Evolutionary conservation across 1,140 invertebrate species (phyloP).

Genomic region (Lanistes nyassanus): DNA sequence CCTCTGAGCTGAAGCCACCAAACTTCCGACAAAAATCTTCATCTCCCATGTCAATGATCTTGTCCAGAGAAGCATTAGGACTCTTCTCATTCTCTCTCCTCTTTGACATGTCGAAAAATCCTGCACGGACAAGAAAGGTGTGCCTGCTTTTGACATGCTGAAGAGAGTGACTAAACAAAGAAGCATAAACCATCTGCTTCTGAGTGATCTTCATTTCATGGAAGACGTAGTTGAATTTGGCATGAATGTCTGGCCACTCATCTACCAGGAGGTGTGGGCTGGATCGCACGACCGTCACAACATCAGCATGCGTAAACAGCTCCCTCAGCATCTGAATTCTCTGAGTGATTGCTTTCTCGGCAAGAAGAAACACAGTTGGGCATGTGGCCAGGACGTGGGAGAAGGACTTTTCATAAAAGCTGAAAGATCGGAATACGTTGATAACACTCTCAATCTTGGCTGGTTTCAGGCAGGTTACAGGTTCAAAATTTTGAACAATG

Average conservation of each 20-base stretch:
- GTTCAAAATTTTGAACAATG: not conserved
- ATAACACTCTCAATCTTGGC: not conserved
- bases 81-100: constrained; percentile 33
- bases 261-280: constrained; percentile 46
- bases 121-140: constrained; percentile 49
- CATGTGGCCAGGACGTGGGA: not conserved
- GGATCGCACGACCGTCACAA: not conserved
- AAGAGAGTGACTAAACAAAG: constrained; percentile 49
- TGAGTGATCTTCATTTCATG: constrained; percentile 52
- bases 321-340: constrained; percentile 31
- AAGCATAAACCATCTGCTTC: constrained; percentile 48
- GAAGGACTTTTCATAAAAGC: constrained; percentile 8
- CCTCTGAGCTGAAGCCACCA: constrained; percentile 30
- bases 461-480: not conserved
- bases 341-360: not conserved
- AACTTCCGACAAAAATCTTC: constrained; percentile 44
- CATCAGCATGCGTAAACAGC: constrained; percentile 31
- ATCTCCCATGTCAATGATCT: constrained; percentile 49
- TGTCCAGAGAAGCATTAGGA: constrained; percentile 49
- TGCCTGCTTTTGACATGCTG: constrained; percentile 50
- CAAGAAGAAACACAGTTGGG: not conserved
- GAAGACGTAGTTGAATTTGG: constrained; percentile 56
- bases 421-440: not conserved
- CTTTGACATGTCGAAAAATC: constrained; percentile 39
- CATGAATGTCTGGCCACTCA: constrained; percentile 38